Conservation (phyloP, 2,888 invertebrate species). For the Acronicta alni region DNA sequence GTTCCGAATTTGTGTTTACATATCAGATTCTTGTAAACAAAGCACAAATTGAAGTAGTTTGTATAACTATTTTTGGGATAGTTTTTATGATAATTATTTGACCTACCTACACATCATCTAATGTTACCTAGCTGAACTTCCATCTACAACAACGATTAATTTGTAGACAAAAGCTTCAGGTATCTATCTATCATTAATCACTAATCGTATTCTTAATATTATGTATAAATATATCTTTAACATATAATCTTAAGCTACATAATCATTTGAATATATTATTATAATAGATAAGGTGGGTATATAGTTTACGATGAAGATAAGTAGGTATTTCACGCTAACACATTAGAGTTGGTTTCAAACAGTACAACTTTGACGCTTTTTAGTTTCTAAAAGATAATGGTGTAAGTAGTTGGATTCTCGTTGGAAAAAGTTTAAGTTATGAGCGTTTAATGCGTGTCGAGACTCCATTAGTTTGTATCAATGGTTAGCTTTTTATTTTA, state of each 20-base stretch:
- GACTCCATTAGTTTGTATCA: constrained; percentile 65
- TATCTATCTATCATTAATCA: too few relatives aligned
- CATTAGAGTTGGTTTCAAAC: constrained; percentile 17
- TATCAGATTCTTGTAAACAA: constrained; percentile 19
- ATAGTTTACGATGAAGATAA: constrained; percentile 29
- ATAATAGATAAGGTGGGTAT: too few relatives aligned
- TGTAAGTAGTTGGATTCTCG: constrained; percentile 28
- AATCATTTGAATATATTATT: not conserved
- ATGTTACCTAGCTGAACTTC: too few relatives aligned
- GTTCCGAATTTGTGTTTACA: constrained; percentile 16
- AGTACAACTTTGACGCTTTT: constrained; percentile 25
- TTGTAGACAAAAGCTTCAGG: too few relatives aligned
- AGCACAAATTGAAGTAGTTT: not conserved
- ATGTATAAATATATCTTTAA: too few relatives aligned
- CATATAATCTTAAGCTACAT: not conserved
- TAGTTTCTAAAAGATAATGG: constrained; percentile 44
- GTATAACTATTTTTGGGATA: too few relatives aligned
- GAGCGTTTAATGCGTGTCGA: constrained; percentile 43
- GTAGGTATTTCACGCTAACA: constrained; percentile 28
- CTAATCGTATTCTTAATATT: too few relatives aligned
- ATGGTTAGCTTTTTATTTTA: constrained; percentile 51
- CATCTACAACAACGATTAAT: too few relatives aligned
- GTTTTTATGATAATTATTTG: not conserved
- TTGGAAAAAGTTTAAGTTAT: constrained; percentile 36
- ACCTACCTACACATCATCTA: not conserved